Conservation (phyloP, 2,113 vertebrate genomes). For the Caranx ignobilis region DNA sequence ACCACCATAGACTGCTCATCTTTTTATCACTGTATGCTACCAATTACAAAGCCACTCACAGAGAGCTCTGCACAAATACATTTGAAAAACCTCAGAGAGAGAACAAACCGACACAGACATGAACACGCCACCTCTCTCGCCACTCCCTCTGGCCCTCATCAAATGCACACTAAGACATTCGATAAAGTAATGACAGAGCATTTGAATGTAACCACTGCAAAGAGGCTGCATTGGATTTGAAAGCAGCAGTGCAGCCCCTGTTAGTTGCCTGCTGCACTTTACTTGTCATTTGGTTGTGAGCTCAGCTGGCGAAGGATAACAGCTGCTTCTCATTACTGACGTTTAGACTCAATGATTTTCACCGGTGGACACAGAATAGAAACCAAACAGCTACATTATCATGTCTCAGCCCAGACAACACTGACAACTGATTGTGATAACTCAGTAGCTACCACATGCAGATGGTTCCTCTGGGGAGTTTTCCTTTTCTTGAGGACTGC, state of each 20-base stretch:
- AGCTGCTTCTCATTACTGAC: conserved; percentile 70
- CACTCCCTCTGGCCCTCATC: conserved; percentile 20
- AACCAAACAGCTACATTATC: conserved; percentile 19
- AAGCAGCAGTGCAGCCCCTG: conserved; percentile 29
- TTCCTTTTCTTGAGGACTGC: not conserved
- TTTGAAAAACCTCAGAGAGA: conserved; percentile 21
- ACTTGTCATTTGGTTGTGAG: conserved; percentile 51
- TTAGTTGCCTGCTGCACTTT: conserved; percentile 57
- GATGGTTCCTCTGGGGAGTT: conserved; percentile 6
- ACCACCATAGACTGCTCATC: not conserved
- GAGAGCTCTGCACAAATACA: not conserved
- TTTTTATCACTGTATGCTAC: not conserved
- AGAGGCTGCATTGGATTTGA: conserved; percentile 36
- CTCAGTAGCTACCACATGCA: conserved; percentile 27
- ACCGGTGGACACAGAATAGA: conserved; percentile 37
- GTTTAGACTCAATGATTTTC: conserved; percentile 54
- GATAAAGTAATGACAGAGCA: conserved; percentile 41
- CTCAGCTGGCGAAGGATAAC: conserved; percentile 67
- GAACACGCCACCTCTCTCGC: conserved; percentile 13
- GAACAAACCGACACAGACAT: not conserved
- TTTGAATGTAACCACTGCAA: conserved; percentile 23
- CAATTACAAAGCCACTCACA: not conserved
- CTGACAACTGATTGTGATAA: conserved; percentile 37
- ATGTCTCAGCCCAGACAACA: conserved; percentile 20
- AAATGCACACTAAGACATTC: conserved; percentile 22